These are phyloP conservation scores for Caligus rogercresseyi DNA, from an alignment of 1,140 invertebrate species.

Conservation along the genomic window DNA sequence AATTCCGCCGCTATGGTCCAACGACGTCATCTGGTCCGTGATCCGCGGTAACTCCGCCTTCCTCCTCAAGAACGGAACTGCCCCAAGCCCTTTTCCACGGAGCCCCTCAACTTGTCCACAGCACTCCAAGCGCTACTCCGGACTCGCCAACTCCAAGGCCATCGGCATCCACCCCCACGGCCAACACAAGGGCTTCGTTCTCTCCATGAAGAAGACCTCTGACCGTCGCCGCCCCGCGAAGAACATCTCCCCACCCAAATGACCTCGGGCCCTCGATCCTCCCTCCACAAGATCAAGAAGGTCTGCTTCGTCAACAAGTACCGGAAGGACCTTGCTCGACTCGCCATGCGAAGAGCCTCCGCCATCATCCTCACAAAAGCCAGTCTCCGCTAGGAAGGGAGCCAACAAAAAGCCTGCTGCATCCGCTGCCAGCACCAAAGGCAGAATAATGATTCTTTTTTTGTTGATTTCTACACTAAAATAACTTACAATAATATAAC, in stretches of 20 bases:
- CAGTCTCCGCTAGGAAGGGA: constrained; percentile 4
- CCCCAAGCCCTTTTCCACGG: constrained; percentile 16
- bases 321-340: constrained; percentile 15
- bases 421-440: not conserved
- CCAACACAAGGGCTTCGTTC: constrained; percentile 8
- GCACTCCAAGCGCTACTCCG: constrained; percentile 13
- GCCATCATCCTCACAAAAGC: constrained; percentile 16
- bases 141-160: constrained; percentile 11
- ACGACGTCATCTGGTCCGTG: constrained; percentile 13
- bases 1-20: too few relatives aligned
- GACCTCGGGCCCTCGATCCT: not conserved
- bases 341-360: constrained; percentile 8
- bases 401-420: constrained; percentile 13
- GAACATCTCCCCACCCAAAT: not conserved
- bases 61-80: constrained; percentile 19
- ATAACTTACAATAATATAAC: too few relatives aligned
- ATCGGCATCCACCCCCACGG: constrained; percentile 1
- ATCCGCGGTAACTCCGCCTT: constrained; percentile 11
- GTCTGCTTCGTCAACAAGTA: not conserved
- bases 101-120: constrained; percentile 11
- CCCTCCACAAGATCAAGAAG: constrained; percentile 9
- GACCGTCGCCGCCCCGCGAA: not conserved
- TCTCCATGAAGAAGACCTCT: constrained; percentile 7
- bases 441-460: not conserved
- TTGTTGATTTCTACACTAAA: not conserved